These are phyloP conservation scores for Rotaria socialis DNA, from an alignment of 2,888 invertebrate genomes.

Conservation along the genomic window DNA sequence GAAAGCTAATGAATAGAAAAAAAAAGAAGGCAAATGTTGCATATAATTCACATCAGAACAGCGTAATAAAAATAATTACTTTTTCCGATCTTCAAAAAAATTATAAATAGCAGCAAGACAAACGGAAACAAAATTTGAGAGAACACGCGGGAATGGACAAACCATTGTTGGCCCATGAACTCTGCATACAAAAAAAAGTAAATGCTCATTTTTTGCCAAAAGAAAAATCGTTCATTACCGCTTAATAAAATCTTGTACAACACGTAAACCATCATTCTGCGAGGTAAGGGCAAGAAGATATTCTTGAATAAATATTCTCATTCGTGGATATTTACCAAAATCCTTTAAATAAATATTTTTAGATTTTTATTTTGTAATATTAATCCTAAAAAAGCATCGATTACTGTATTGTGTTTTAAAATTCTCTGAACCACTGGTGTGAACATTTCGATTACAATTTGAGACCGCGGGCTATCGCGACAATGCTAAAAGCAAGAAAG, in stretches of 20 bases:
- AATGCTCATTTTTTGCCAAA: not conserved
- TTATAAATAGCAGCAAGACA: conserved; percentile 70
- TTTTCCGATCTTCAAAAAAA: conserved; percentile 60
- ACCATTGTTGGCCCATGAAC: conserved; percentile 70
- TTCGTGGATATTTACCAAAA: conserved; percentile 73
- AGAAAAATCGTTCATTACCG: not conserved
- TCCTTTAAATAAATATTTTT: conserved; percentile 62
- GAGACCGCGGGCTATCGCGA: conserved; percentile 68
- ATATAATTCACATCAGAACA: not conserved
- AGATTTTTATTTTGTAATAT: no score
- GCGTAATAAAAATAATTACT: conserved; percentile 49
- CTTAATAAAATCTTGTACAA: conserved; percentile 67
- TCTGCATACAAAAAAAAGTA: conserved; percentile 49
- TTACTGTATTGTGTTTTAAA: conserved; percentile 68
- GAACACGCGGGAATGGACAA: conserved; percentile 75
- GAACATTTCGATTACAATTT: conserved; percentile 68
- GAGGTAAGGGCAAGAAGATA: conserved; percentile 70
- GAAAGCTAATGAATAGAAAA: not conserved
- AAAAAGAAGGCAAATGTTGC: not conserved
- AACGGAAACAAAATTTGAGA: conserved; percentile 75
- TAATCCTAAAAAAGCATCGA: not conserved
- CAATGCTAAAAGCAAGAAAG: conserved; percentile 61
- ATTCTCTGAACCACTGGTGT: conserved; percentile 73
- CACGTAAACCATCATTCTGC: conserved; percentile 69
- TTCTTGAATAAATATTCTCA: conserved; percentile 71